Percentiles rank a stretch among this genome's conserved stretches.
These are phyloP conservation scores for Lycodopsis pacificus DNA, from an alignment of 2,797 vertebrate genomes.

Conservation along the genomic window DNA sequence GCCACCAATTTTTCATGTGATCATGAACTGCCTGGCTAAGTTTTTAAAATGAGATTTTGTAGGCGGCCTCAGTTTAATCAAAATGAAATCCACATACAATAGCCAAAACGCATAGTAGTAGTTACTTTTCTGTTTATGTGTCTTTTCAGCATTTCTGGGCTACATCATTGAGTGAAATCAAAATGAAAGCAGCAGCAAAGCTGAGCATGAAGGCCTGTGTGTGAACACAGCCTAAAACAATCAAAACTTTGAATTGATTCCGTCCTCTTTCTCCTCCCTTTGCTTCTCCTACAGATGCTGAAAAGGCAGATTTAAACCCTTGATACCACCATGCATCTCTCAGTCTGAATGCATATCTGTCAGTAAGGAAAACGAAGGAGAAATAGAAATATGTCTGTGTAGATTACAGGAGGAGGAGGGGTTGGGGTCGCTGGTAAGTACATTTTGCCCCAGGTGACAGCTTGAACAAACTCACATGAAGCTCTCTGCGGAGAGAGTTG, in stretches of 20 bases:
- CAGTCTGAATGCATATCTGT: conserved; percentile 59
- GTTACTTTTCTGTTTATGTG: not conserved
- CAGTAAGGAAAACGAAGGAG: conserved; percentile 36
- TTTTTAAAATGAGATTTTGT: conserved; percentile 4
- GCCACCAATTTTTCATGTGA: conserved; percentile 36
- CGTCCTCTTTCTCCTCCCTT: conserved; percentile 5
- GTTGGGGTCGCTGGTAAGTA: conserved; percentile 37
- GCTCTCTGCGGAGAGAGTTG: conserved; percentile 57
- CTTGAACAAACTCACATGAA: conserved; percentile 73
- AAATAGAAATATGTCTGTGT: conserved; percentile 53
- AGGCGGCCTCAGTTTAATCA: not conserved
- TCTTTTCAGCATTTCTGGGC: conserved; percentile 10
- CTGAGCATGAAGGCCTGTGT: conserved; percentile 38
- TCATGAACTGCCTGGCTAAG: not conserved
- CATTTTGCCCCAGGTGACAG: conserved; percentile 80
- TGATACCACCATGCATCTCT: conserved; percentile 57
- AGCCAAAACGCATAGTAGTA: not conserved
- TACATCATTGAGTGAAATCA: conserved; percentile 2
- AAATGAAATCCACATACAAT: not conserved
- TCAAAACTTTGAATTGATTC: conserved; percentile 56
- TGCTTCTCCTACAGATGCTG: conserved; percentile 40
- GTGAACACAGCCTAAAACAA: conserved; percentile 62
- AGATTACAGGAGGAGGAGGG: conserved; percentile 6
- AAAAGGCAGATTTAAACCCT: conserved; percentile 67
- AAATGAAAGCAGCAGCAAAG: conserved; percentile 14